Evolutionary conservation across 2,888 invertebrate genomes (phyloP), one percentile per base, ranked within the genome.

Genomic region (Agriopis marginaria): DNA sequence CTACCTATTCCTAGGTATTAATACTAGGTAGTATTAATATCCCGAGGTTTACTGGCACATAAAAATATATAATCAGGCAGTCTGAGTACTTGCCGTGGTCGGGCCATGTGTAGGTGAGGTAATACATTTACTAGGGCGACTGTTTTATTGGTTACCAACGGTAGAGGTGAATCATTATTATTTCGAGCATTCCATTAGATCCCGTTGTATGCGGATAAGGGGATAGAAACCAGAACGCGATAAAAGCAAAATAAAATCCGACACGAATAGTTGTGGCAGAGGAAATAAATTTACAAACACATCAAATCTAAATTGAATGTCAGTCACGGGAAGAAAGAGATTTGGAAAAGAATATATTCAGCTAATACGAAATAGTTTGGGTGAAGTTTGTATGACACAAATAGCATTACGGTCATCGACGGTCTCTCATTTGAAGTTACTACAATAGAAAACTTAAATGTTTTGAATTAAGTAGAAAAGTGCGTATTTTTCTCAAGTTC

Each of bases 151-250:
- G 60, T 73, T 76, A 70, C 73, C 63, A 71, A 70, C 62, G 50
- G 71, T 63, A 49, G 53, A 70, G 65, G 75, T 79, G 81, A 81
- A 75, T 83, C 83, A 82, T 74, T 60, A 74, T 74, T 79, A 74
- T 75, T 77, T 77, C 71, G 66, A 76, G 68, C 64, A 71, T 74
- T 72, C 75, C 66, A 74, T 73, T 74, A 63, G 62, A 64, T 60
- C 39, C 62, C 55, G 67, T 72, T 68, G 64, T 72, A 66, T 68
- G 68, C 55, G 58, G 69, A 75, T 73, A 73, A 71, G 72, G 69
- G 51, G 69, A 72, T 64, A 70, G 71, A 74, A 75, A 77, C 74
- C 75, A 77, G 76, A 76, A 63, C 72, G 63, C 71, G 66, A 66
- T 77, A 75, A 75, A 75, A 71, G 69, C 56, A 68, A 72, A 75